These are phyloP conservation scores for Brachyhypopomus gauderio DNA, from an alignment of 2,113 vertebrate genomes.

Conservation along the genomic window DNA sequence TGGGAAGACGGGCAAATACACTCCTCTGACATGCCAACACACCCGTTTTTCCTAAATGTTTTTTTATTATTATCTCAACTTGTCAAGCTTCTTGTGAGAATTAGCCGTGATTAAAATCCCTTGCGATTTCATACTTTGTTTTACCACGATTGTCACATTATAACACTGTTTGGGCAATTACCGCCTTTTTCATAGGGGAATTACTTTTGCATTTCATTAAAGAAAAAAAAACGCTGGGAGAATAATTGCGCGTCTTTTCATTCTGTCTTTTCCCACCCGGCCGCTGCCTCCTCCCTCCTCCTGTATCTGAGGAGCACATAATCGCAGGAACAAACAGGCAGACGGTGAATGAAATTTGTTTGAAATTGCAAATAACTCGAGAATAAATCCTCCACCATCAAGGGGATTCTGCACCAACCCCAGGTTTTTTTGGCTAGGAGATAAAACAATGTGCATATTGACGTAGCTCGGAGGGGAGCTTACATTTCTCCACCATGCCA, in stretches of 20 bases:
- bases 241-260: conserved; percentile 67
- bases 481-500: conserved; percentile 26
- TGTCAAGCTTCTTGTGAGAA: conserved; percentile 65
- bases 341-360: conserved; percentile 51
- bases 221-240: conserved; percentile 64
- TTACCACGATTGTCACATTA: conserved; percentile 76
- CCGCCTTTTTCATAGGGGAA: conserved; percentile 69
- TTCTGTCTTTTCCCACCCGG: conserved; percentile 52
- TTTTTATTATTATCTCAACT: conserved; percentile 68
- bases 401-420: conserved; percentile 56
- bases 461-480: conserved; percentile 49
- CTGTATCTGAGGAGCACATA: conserved; percentile 30
- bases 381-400: conserved; percentile 52
- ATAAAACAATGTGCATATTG: conserved; percentile 62
- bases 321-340: conserved; percentile 40
- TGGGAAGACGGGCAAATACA: conserved; percentile 19
- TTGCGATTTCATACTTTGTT: conserved; percentile 71
- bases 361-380: conserved; percentile 62
- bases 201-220: conserved; percentile 75
- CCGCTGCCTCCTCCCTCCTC: conserved; percentile 33
- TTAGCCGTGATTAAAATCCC: conserved; percentile 68
- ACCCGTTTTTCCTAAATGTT: conserved; percentile 56
- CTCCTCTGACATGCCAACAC: conserved; percentile 55
- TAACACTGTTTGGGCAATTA: conserved; percentile 75
- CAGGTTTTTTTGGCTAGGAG: conserved; percentile 54